Base-by-base conservation (phyloP, 2,888 invertebrate species). In the Punctoribates punctum region DNA sequence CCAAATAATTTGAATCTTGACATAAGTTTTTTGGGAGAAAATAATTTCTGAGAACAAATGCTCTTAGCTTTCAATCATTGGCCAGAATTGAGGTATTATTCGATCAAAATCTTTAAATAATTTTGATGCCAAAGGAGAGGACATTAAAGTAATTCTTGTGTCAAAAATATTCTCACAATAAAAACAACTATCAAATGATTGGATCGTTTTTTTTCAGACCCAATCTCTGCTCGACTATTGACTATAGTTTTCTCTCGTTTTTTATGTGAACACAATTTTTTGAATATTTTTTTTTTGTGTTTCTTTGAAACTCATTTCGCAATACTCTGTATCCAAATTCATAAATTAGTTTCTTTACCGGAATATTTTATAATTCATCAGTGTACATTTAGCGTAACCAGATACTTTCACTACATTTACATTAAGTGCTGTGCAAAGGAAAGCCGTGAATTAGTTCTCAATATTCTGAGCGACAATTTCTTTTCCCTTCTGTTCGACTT, bases 51-150 rank as follows among this genome's bases (percentile, higher is more conserved):
- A 46, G 15, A 46, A 11, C 8, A 48, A 6, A 48, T 17, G 13
- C n/a, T 48, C n/a, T 48, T 48, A 15, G n/a, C n/a, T n/a, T n/a
- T n/a, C 23, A 57, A 15, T 48, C 46, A 57, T 57, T 57, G 57
- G 57, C 57, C 62, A 27, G 62, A 62, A 62, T 62, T 62, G 62
- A 62, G 62, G 25, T 29, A 62, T 62, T 62, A 62, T 29, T 62
- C 62, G 23, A 62, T 62, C 62, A 62, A 62, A 62, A 27, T 62
- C n/a, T 62, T 11, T 11, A 62, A 29, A 2, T n/a, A 27, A 62
- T 62, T 62, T 27, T 62, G 29, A 20, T 57, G 57, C 23, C 57
- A 57, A 57, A 25, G 57, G 25, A 57, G n/a, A 23, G 11, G 20
- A 57, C 3, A 17, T 20, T 57, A 57, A 57, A 8, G 57, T 57